These are phyloP conservation scores for Rhagonycha lutea DNA, from an alignment of 2,888 invertebrate genomes.

Conservation along the genomic window DNA sequence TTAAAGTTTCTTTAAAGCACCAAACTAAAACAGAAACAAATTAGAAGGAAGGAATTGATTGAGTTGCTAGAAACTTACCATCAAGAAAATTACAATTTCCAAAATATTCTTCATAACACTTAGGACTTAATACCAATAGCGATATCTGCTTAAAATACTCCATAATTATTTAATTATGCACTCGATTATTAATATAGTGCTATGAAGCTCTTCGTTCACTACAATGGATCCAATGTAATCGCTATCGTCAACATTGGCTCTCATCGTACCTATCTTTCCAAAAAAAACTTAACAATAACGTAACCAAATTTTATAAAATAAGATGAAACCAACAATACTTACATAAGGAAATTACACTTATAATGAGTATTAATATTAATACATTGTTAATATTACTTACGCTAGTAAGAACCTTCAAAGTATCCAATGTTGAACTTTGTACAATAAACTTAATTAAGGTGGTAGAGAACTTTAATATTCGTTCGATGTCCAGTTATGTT, in stretches of 20 bases:
- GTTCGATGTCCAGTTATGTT: not conserved
- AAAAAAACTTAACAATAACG: too few relatives aligned
- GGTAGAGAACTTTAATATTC: not conserved
- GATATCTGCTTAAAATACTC: conserved; percentile 59
- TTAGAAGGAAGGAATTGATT: not conserved
- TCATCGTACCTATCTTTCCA: too few relatives aligned
- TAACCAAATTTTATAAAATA: too few relatives aligned
- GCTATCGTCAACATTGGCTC: too few relatives aligned
- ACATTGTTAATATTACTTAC: not conserved
- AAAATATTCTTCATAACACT: conserved; percentile 87
- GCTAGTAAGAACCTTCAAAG: not conserved
- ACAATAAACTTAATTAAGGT: not conserved
- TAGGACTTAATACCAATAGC: conserved; percentile 70
- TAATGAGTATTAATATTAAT: not conserved
- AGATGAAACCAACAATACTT: too few relatives aligned
- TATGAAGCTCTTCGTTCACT: too few relatives aligned
- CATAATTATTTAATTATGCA: conserved; percentile 26
- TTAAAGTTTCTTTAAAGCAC: conserved; percentile 85
- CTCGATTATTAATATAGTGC: not conserved
- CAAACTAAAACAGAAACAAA: conserved; percentile 66
- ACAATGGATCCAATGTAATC: too few relatives aligned
- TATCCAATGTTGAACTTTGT: not conserved
- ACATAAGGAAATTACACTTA: not conserved
- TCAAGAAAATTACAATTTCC: conserved; percentile 81
- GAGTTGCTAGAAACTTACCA: conserved; percentile 60